Base-by-base conservation (phyloP, 2,888 invertebrate genomes). In the Pegoplata infirma region DNA sequence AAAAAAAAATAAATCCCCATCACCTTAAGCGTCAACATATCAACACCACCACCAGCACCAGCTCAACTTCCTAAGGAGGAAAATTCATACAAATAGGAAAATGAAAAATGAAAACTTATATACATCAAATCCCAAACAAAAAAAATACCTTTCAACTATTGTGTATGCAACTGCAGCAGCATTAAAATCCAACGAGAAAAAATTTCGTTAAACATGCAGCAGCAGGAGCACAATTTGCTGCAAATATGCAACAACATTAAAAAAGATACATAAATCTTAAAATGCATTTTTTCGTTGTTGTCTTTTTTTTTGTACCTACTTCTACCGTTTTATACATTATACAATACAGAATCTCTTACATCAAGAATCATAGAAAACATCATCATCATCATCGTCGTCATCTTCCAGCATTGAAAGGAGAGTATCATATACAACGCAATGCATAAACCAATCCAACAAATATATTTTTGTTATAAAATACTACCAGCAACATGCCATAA, bases 11-110 rank as follows among this genome's bases (percentile, higher is more conserved):
- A 74, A 79, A 79, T 71, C 78, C 66, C 61, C 78, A 79, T 69
- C 74, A 79, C 78, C 78, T 71, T 19, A 69, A 79, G 78, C 78
- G 74, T 69, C 66, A 79, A 79, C 78, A 74, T 79, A 79, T 79
- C 78, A 79, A 79, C 78, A 79, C 78, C 47, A 16, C 40, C 49
- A 73, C 19, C 10, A 19, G 16, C n/a, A 72, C n/a, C n/a, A n/a
- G n/a, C n/a, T n/a, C n/a, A 61, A 69, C 56, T 76, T 75, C 74
- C 74, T 68, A 67, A 67, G 61, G 53, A 68, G 67, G 67, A 63
- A 72, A 72, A 72, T 46, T 63, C 46, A n/a, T n/a, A 4, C 46
- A 23, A 47, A 59, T 12, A 5, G 44, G 3, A 53, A 63, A 32
- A 63, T 10, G 14, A 44, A 53, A 61, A 61, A 58, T 19, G 21